These are phyloP conservation scores for Caenorhabditis tropicalis DNA, from an alignment of 1,140 invertebrate species.

Conservation along the genomic window DNA sequence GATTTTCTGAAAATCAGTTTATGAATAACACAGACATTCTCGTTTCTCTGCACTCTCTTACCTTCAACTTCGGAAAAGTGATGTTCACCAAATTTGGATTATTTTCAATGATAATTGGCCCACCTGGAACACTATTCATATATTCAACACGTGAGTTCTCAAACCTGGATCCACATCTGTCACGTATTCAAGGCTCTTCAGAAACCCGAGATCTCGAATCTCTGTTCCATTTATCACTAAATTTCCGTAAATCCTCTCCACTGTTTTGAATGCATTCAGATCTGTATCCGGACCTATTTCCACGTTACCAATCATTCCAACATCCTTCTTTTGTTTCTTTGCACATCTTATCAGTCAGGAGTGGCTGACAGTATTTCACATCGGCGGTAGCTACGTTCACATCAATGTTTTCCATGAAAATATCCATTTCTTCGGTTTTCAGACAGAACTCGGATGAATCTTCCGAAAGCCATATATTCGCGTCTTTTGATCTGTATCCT, in stretches of 20 bases:
- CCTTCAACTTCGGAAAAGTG: too few relatives aligned
- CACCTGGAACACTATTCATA: too few relatives aligned
- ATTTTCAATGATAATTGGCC: too few relatives aligned
- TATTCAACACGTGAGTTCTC: too few relatives aligned
- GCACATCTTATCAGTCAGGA: background rate
- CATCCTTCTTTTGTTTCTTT: background rate
- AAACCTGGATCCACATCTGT: too few relatives aligned
- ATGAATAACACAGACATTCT: too few relatives aligned
- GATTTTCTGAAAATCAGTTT: too few relatives aligned
- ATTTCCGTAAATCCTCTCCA: background rate
- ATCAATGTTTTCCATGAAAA: background rate
- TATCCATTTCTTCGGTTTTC: background rate
- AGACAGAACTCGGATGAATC: background rate
- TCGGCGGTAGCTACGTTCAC: background rate
- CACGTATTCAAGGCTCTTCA: background rate
- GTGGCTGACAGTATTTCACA: background rate
- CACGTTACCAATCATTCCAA: background rate
- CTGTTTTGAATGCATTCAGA: background rate
- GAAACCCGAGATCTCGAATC: background rate
- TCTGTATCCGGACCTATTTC: background rate
- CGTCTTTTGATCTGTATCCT: too few relatives aligned
- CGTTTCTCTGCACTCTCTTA: too few relatives aligned
- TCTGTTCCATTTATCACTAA: background rate
- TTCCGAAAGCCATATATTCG: too few relatives aligned
- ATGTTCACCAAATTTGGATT: too few relatives aligned